A percentile compares a stretch with the other conserved stretches of the same genome.
Evolutionary conservation across 2,113 vertebrate species (phyloP).

Genomic region (Passer domesticus): DNA sequence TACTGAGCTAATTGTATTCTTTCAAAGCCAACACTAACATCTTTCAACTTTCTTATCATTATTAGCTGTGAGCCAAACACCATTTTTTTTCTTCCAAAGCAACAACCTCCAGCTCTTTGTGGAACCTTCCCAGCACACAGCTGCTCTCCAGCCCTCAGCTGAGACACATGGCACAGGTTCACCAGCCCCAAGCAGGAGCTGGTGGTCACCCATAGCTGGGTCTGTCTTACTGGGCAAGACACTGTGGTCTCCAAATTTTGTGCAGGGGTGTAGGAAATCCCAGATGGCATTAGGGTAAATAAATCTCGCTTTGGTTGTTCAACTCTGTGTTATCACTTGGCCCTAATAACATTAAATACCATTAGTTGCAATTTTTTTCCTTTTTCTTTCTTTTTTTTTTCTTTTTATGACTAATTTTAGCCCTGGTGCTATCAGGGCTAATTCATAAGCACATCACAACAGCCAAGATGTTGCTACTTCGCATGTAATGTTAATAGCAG

Average conservation of each 20-base stretch:
- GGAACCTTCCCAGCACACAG: neutral
- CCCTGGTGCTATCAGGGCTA: neutral
- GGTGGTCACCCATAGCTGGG: neutral
- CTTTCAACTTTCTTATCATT: constrained; percentile 35
- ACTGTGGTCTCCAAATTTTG: neutral
- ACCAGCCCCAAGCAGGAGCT: neutral
- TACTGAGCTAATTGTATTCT: neutral
- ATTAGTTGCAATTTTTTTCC: accelerated
- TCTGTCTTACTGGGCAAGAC: neutral
- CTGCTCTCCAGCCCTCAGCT: accelerated
- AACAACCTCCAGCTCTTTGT: neutral
- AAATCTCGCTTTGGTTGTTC: neutral
- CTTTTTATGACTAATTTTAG: neutral
- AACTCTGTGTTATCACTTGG: neutral
- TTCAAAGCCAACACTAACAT: neutral
- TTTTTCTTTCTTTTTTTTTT: no score
- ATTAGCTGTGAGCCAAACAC: neutral
- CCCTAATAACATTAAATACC: accelerated
- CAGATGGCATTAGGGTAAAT: neutral
- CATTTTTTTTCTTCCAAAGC: neutral
- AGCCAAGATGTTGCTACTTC: neutral
- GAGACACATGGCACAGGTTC: accelerated
- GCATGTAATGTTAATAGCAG: neutral
- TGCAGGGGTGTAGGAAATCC: neutral
- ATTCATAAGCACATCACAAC: neutral